Evolutionary conservation across 2,113 vertebrate genomes (phyloP).

Genomic region (Alethe castanea): DNA sequence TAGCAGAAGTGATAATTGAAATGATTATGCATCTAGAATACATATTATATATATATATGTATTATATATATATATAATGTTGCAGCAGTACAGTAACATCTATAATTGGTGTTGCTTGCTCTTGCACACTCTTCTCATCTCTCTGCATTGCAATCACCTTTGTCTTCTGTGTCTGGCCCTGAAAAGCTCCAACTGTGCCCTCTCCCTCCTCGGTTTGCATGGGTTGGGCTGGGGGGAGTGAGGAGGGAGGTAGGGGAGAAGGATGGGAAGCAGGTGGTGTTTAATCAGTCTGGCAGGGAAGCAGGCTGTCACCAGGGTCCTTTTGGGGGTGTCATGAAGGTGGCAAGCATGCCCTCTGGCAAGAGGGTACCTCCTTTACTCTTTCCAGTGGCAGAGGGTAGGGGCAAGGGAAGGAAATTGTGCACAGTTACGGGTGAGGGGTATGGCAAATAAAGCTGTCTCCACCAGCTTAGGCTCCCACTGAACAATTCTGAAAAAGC

Average conservation of each 20-base stretch:
- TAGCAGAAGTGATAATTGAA: neutral
- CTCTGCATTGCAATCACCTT: neutral
- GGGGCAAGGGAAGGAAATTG: neutral
- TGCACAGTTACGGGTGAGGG: neutral
- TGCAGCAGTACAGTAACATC: neutral
- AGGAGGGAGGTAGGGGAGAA: neutral
- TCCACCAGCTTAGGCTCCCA: neutral
- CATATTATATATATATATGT: too few relatives aligned
- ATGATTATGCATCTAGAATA: neutral
- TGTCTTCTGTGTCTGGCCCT: neutral
- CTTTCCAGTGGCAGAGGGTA: neutral
- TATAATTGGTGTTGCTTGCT: neutral
- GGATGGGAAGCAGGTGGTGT: slow-evolving; percentile 28
- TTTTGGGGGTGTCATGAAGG: slow-evolving; percentile 16
- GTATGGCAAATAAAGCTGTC: neutral
- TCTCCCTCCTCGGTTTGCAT: neutral
- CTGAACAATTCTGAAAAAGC: neutral
- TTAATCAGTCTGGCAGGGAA: slow-evolving; percentile 42
- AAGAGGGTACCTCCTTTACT: neutral
- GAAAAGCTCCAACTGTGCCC: neutral
- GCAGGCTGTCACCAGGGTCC: neutral
- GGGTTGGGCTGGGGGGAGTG: neutral
- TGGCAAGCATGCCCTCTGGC: slow-evolving; percentile 44
- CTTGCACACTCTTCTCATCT: neutral
- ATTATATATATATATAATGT: neutral